Base-by-base conservation (phyloP, 2,113 vertebrate species). In the Xyliphius kryptos region DNA sequence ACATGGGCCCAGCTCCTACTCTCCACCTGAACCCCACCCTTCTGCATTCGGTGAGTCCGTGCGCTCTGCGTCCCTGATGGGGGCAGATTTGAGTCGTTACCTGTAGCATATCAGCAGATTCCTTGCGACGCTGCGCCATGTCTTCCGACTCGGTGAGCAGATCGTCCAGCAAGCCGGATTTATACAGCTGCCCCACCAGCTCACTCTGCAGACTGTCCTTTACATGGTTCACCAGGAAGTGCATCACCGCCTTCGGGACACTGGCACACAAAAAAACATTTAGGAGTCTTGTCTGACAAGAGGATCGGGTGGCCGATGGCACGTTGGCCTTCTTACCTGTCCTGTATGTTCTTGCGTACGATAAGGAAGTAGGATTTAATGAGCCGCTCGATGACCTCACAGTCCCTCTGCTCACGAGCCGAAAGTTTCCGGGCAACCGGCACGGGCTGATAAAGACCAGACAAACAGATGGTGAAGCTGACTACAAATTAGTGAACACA, bases 301-400 rank as follows among this genome's bases (percentile, higher is more conserved):
- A n/a, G n/a, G n/a, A n/a, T n/a, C n/a, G n/a, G n/a, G n/a, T n/a
- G n/a, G n/a, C n/a, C n/a, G n/a, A n/a, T n/a, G n/a, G n/a, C n/a
- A n/a, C 26, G 26, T 32, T 32, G 4, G 4, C 26, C 26, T 43
- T 14, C 62, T 32, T 32, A 93, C 95, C 94, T 99, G 88, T 99
- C 96, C 78, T 99, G 96, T 76, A 99, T 99, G 74, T 99, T 99
- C 82, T 99, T 99, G 71, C 96, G 89, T 57, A 99, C 96, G 66
- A 99, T 99, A 43, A 99, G 89, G 76, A 99, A 98, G 66, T 99
- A 99, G 0, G 95, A 98, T 67, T 99, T 99, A 74, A 99, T 99
- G 66, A 99, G 92, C 74, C 94, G 87, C 78, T 98, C 95, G 10
- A 99, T 98, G 76, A 99, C 94, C 79, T 99, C 96, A 65, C 96